Conservation (phyloP, 2,113 vertebrate genomes). For the Micromys minutus region DNA sequence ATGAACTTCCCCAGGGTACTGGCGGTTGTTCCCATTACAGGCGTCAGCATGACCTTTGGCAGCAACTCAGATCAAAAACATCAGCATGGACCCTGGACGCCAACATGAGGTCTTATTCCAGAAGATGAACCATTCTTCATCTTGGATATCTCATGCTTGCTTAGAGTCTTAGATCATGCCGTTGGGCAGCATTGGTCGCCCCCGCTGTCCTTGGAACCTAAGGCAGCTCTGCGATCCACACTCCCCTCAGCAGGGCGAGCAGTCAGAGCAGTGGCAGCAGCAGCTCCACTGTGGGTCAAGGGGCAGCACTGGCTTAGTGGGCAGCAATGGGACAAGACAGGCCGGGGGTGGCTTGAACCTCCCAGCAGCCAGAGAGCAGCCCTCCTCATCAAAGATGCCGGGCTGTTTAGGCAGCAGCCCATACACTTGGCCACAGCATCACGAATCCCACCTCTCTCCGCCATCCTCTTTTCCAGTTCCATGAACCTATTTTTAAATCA, state of each 20-base stretch:
- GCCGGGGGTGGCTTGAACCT: neutral
- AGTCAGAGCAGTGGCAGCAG: neutral
- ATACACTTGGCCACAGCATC: no score
- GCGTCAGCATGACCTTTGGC: neutral
- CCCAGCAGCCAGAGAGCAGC: neutral
- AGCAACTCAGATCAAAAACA: no score
- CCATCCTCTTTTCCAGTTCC: neutral
- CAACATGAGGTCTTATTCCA: neutral
- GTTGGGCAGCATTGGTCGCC: neutral
- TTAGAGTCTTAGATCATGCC: neutral
- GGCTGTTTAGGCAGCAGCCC: neutral
- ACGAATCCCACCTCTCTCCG: no score
- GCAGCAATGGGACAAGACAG: neutral
- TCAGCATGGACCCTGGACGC: neutral
- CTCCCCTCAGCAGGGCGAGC: neutral
- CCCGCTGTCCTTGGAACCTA: neutral
- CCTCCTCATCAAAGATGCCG: neutral
- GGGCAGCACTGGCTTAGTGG: neutral
- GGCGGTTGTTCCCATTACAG: neutral
- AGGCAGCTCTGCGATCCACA: neutral
- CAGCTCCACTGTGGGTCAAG: neutral
- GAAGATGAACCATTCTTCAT: neutral
- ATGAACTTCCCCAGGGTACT: no score
- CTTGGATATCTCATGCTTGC: neutral
- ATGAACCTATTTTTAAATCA: neutral